Conservation (phyloP, 2,113 vertebrate genomes). For the Otolemur garnettii region DNA sequence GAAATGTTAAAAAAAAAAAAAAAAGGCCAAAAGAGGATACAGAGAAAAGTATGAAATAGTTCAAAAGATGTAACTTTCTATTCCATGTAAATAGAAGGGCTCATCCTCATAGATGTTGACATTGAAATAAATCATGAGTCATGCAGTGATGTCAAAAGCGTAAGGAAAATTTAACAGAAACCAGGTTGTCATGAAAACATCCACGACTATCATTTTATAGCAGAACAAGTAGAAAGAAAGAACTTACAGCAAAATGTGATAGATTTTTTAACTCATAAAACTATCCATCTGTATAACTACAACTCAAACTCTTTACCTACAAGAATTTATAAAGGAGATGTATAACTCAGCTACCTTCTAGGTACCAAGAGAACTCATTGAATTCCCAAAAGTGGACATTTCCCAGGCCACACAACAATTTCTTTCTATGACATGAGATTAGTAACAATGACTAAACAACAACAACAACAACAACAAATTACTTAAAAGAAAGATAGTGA, state of each 20-base stretch:
- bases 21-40: neutral
- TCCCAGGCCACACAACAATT: neutral
- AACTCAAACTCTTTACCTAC: neutral
- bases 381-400: neutral
- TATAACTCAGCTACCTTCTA: fast-evolving
- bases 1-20: neutral
- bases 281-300: fast-evolving
- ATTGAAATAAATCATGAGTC: neutral
- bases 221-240: neutral
- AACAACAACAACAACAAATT: neutral
- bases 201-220: fast-evolving
- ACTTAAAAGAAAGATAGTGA: neutral
- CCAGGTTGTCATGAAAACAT: neutral
- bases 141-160: neutral
- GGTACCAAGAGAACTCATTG: neutral
- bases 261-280: neutral
- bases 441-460: neutral
- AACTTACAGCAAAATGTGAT: fast-evolving
- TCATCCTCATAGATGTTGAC: neutral
- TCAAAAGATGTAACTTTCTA: neutral
- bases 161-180: neutral
- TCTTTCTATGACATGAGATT: neutral
- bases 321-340: neutral
- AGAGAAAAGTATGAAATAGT: neutral
- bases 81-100: neutral